Percentiles rank a stretch among this genome's conserved stretches.
Evolutionary conservation across 1,140 invertebrate species (phyloP).

Genomic region (Drosophila erecta): DNA sequence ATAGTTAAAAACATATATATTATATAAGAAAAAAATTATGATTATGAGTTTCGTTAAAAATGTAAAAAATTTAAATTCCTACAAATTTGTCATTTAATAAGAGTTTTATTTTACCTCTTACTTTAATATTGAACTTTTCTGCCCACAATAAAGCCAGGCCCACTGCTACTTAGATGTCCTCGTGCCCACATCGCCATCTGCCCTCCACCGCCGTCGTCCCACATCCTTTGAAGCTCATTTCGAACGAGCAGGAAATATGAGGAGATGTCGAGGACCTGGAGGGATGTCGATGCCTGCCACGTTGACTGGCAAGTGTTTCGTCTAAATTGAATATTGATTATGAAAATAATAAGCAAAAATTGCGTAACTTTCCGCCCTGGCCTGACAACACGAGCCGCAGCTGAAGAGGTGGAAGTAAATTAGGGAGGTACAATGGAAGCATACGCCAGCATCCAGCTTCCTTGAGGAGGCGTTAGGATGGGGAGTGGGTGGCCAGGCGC

Average conservation of each 20-base stretch:
- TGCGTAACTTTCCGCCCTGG: conserved; percentile 77
- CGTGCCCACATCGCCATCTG: conserved; percentile 2
- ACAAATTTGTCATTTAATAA: neutral
- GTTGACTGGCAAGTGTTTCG: conserved; percentile 73
- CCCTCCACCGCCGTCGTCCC: neutral
- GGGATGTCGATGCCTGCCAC: conserved; percentile 31
- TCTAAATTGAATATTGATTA: conserved; percentile 82
- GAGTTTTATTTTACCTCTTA: neutral
- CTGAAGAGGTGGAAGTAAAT: neutral
- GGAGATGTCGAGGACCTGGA: conserved; percentile 13
- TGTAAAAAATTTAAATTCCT: neutral
- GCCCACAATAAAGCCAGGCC: neutral
- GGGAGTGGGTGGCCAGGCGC: conserved; percentile 21
- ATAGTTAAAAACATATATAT: no score
- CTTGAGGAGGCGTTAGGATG: neutral
- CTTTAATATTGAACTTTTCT: neutral
- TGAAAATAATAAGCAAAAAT: conserved; percentile 83
- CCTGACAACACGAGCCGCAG: conserved; percentile 63
- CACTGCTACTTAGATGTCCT: conserved; percentile 38
- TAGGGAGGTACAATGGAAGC: conserved; percentile 15
- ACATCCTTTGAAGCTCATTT: conserved; percentile 69
- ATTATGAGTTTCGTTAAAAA: neutral
- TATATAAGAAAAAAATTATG: no score
- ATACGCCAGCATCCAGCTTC: conserved; percentile 39
- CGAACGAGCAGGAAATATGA: conserved; percentile 37